Percentiles rank a stretch among this genome's conserved stretches.
phyloP scores from a whole-genome alignment of 2,797 vertebrate species.

The Alfaro cultratus region DNA sequence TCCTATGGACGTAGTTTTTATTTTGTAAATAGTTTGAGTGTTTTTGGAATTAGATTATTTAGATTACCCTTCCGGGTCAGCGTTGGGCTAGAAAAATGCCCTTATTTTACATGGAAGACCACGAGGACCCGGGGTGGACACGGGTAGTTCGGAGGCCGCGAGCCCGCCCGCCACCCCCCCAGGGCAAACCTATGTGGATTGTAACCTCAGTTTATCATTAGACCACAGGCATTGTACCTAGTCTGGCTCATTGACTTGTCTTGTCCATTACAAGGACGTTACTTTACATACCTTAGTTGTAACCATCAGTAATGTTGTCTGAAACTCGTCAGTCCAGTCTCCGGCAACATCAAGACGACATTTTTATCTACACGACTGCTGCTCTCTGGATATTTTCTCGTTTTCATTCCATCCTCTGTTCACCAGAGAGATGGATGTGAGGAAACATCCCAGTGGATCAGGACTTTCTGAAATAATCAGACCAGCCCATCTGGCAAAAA shows the following conservation, averaged over 20 bases:
- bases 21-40: no score
- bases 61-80: no score
- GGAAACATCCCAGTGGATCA: not conserved
- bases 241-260: not conserved
- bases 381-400: not conserved
- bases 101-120: no score
- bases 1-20: no score
- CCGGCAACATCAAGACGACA: not conserved
- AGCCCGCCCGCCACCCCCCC: no score
- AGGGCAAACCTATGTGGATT: not conserved
- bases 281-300: not conserved
- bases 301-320: not conserved
- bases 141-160: no score
- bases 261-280: not conserved
- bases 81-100: no score
- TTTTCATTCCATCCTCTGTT: not conserved
- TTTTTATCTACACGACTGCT: not conserved
- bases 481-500: slow-evolving; percentile 1
- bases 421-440: not conserved
- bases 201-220: not conserved
- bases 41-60: no score
- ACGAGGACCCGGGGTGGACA: no score
- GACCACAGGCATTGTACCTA: not conserved
- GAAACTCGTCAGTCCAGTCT: not conserved
- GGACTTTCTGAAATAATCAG: not conserved